Evolutionary conservation across 2,113 vertebrate species (phyloP), one percentile per base, ranked within the genome.

Genomic region (Penelope pileata): DNA sequence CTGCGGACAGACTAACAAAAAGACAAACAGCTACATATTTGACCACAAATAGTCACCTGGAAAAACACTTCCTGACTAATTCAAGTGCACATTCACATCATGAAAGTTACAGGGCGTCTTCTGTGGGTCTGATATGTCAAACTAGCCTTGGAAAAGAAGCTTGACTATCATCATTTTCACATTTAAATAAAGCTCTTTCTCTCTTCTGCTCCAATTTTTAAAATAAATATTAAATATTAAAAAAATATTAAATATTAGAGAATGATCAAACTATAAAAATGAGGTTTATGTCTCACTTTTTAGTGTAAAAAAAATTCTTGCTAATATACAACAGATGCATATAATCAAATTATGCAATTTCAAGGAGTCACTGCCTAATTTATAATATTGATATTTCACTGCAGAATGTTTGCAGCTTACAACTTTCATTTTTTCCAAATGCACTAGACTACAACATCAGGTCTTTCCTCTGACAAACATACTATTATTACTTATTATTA

Each of bases 361-460:
- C 38, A 89, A 84, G 32, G 60, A 78, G 12, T 50, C 59, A 51
- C 10, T 75, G 47, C 10, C 22, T 59, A 6, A 17, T 86, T 89
- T 42, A 22, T n/a, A 66, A 48, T 34, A 86, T 6, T 58, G 26
- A 72, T 12, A 50, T 16, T 51, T 84, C 29, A 70, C 22, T 92
- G 42, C 15, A 10, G 6, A 63, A 62, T 0, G 0, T 16, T 9
- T 50, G 17, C 19, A 8, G 17, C 34, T 50, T 36, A 50, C n/a
- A 48, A 50, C n/a, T 91, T 60, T 27, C 32, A 56, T 42, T 9
- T 82, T 74, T 60, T 78, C 17, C 32, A 75, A 2, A n/a, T 84
- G 23, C 6, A 54, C 54, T 26, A 68, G 47, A 43, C 32, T 26
- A 80, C 10, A 72, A 26, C 21, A 78, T 14, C 24, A 54, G 9